A percentile compares a stretch with the other conserved stretches of the same genome.
Conservation (phyloP, 2,113 vertebrate species). For the Oryctolagus cuniculus region mOryCun1.1 NC_091445.1:63285001-63285500, state of each 20-base stretch:
- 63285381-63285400: background rate
- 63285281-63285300: background rate
- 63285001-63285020: background rate
- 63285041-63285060: conserved; percentile 47
- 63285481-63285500: background rate
- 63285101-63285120: background rate
- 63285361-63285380: conserved; percentile 31
- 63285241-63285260: background rate
- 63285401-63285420: background rate
- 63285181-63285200: background rate
- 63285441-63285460: background rate
- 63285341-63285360: background rate
- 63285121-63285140: background rate
- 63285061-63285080: background rate
- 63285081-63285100: conserved; percentile 39
- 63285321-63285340: background rate
- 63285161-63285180: background rate
- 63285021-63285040: background rate
- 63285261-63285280: background rate
- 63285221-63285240: background rate
- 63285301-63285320: background rate
- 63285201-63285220: background rate
- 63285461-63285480: conserved; percentile 9
- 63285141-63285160: background rate
- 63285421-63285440: background rate